A percentile compares a stretch with the other conserved stretches of the same genome.
These are phyloP conservation scores for Hestina assimilis DNA, from an alignment of 1,140 invertebrate species.

Conservation along the genomic window DNA sequence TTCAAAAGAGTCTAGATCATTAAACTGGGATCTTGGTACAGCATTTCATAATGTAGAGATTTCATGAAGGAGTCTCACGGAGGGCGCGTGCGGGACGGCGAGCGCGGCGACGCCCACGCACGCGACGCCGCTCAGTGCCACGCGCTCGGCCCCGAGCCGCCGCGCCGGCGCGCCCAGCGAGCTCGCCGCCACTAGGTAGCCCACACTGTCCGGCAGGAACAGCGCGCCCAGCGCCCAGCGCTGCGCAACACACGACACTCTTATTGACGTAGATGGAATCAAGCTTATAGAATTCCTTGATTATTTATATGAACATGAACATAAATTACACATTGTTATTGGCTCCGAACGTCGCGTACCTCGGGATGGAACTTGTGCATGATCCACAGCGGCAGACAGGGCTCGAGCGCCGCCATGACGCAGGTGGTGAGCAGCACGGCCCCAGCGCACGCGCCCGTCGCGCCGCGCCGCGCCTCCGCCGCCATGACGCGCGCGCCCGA, in stretches of 20 bases:
- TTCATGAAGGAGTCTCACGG: too few species aligned
- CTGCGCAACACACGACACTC: slow-evolving; percentile 33
- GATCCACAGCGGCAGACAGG: slow-evolving; percentile 89
- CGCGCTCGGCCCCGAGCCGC: slow-evolving; percentile 40
- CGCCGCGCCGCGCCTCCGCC: slow-evolving; percentile 27
- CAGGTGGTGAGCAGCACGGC: slow-evolving; percentile 86
- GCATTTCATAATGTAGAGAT: too few species aligned
- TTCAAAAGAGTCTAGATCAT: too few species aligned
- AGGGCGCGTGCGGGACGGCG: slow-evolving; percentile 41
- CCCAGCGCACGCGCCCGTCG: slow-evolving; percentile 67
- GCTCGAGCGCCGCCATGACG: slow-evolving; percentile 88
- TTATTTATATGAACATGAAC: too few species aligned
- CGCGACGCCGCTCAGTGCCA: slow-evolving; percentile 43
- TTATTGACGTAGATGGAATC: not conserved
- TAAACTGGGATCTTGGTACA: too few species aligned
- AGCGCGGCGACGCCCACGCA: slow-evolving; percentile 47
- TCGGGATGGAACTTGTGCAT: slow-evolving; percentile 83
- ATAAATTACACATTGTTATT: too few species aligned
- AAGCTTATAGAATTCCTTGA: not conserved
- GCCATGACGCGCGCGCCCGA: slow-evolving; percentile 18
- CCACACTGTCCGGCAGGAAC: slow-evolving; percentile 89
- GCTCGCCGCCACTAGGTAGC: slow-evolving; percentile 83
- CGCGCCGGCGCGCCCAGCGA: slow-evolving; percentile 35
- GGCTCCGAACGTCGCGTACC: slow-evolving; percentile 72
- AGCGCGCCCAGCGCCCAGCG: slow-evolving; percentile 86